Base-by-base conservation (phyloP, 2,113 vertebrate species). In the Motacilla alba region DNA sequence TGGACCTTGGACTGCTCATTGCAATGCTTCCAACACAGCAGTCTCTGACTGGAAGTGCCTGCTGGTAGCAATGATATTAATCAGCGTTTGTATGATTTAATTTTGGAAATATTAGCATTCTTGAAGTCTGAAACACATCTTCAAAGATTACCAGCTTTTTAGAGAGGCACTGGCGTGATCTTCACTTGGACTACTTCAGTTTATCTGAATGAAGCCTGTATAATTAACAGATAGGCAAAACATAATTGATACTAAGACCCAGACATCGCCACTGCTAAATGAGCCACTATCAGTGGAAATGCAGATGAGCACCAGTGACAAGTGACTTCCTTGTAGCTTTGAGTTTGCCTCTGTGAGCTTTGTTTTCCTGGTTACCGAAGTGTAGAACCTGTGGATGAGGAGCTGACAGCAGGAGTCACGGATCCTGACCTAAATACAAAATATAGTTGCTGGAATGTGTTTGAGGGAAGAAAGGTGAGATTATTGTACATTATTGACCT, bases 301-400 rank as follows among this genome's bases (percentile, higher is more conserved):
- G 35, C 33, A 56, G 47, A 27, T 55, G 35, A 47, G 43, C n/a
- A 39, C 33, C 11, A 16, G 31, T 70, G 81, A 55, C n/a, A 59
- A 8, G 15, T 63, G 53, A n/a, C 44, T 73, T 46, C 63, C 6
- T 39, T 47, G 52, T 43, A 70, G 33, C 30, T 69, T 81, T 30
- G 24, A 33, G 23, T 80, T 74, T 86, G 18, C 49, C 73, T 0
- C 14, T 50, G 15, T 55, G 75, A 50, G 60, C 39, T 31, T 69
- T 80, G 31, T 53, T 44, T 53, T 72, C 33, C 35, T 59, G 58
- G 20, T 89, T 75, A 59, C 33, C 11, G 5, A 62, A 37, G 39
- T 8, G 8, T 0, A 0, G 37, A 39, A 62, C 37, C 39, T 63
- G 4, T 63, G 64, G 18, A 26, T 41, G 43, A 59, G 43, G 30